phyloP scores from a whole-genome alignment of 2,113 vertebrate species.

The Suncus etruscus region DNA sequence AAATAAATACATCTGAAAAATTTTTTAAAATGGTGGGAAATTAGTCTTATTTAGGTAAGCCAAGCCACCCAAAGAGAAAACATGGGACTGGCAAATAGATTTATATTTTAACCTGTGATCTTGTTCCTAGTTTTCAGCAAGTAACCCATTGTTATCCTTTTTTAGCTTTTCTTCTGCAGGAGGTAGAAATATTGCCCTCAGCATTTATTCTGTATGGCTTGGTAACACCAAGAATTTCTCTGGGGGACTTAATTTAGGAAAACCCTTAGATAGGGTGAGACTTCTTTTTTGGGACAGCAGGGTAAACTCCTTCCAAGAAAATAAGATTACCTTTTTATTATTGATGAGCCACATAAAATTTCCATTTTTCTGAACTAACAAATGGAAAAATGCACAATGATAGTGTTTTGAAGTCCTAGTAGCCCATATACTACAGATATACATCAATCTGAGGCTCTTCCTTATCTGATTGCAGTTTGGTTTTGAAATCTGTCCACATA shows the following conservation, averaged over 20 bases:
- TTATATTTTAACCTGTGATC: constrained; percentile 59
- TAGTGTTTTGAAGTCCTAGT: background rate
- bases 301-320: background rate
- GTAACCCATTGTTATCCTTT: constrained; percentile 17
- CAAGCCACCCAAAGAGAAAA: constrained; percentile 55
- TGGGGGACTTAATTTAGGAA: background rate
- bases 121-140: constrained; percentile 32
- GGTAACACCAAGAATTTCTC: background rate
- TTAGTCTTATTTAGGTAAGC: constrained; percentile 32
- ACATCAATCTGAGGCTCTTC: background rate
- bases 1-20: constrained; percentile 42
- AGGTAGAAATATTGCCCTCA: constrained; percentile 28
- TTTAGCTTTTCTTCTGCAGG: constrained; percentile 50
- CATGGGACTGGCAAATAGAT: constrained; percentile 47
- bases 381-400: background rate
- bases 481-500: background rate
- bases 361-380: constrained; percentile 10
- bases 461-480: background rate
- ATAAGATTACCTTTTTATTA: background rate
- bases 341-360: constrained; percentile 11
- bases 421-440: constrained; percentile 13
- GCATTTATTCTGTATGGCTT: background rate
- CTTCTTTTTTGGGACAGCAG: background rate
- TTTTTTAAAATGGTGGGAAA: constrained; percentile 59
- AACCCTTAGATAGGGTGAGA: background rate